Conservation (phyloP, 2,888 invertebrate species). For the Ormia ochracea region DNA sequence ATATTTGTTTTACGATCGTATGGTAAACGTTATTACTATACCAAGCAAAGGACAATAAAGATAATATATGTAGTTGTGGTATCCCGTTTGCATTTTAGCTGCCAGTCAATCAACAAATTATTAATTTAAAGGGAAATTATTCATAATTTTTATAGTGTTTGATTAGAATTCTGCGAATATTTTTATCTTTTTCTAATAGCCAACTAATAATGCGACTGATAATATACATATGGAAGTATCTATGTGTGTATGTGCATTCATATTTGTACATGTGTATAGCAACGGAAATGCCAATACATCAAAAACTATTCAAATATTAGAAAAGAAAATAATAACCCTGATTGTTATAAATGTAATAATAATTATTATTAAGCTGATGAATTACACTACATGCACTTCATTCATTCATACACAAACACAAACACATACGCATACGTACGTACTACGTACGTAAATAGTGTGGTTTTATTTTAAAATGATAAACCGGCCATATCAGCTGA, state of each 20-base stretch:
- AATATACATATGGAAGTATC: background rate
- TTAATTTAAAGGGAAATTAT: background rate
- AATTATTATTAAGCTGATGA: slow-evolving; percentile 1
- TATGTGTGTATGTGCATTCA: too few relatives aligned
- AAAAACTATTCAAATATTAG: slow-evolving; percentile 20
- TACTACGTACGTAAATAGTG: too few relatives aligned
- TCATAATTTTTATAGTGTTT: background rate
- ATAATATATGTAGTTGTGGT: too few relatives aligned
- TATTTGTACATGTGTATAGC: slow-evolving; percentile 1
- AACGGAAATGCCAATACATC: slow-evolving; percentile 30
- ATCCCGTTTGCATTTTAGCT: too few relatives aligned
- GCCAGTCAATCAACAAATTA: background rate
- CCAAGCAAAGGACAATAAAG: too few relatives aligned
- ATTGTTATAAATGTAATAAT: background rate
- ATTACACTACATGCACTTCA: background rate
- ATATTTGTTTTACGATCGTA: too few relatives aligned
- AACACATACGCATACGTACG: too few relatives aligned
- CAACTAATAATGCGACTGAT: slow-evolving; percentile 7
- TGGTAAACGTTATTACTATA: too few relatives aligned
- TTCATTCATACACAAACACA: too few relatives aligned
- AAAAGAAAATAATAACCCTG: background rate
- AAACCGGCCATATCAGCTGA: background rate
- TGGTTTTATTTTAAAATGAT: background rate
- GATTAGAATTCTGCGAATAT: background rate
- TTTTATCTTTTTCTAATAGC: background rate